Conservation (phyloP, 2,113 vertebrate genomes). For the Baryphthengus martii region DNA sequence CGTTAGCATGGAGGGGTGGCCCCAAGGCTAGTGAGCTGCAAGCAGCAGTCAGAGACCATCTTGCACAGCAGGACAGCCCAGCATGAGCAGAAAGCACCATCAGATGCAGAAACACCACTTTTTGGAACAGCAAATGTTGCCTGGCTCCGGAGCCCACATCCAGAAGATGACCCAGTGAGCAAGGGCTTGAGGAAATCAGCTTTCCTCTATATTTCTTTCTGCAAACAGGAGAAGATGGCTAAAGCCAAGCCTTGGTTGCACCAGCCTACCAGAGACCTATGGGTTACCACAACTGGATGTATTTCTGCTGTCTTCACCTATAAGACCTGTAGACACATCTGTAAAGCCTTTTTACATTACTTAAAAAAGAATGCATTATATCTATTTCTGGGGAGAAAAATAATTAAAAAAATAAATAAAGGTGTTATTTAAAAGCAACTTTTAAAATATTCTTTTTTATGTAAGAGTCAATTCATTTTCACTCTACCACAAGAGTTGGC, state of each 20-base stretch:
- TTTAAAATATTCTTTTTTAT: not conserved
- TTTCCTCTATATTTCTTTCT: not conserved
- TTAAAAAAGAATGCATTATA: not conserved
- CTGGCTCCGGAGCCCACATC: not conserved
- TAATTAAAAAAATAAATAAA: not conserved
- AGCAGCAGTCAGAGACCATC: fast-evolving
- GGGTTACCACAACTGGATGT: not conserved
- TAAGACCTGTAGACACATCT: not conserved
- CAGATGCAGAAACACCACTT: not conserved
- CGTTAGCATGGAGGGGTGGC: fast-evolving
- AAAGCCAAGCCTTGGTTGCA: not conserved
- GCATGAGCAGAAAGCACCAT: not conserved
- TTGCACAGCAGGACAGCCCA: not conserved
- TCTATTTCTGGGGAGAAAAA: not conserved
- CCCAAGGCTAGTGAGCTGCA: not conserved
- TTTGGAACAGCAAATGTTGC: not conserved
- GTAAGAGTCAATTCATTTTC: not conserved
- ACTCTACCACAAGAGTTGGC: not conserved
- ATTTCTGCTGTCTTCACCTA: not conserved
- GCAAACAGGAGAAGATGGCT: not conserved
- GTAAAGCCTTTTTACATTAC: not conserved
- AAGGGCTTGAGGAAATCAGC: not conserved
- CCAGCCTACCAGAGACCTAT: not conserved
- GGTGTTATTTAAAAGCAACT: not conserved
- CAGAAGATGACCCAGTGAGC: not conserved